A percentile compares a stretch with the other conserved stretches of the same genome.
Conservation (phyloP, 2,113 vertebrate species). For the Chitala chitala region DNA sequence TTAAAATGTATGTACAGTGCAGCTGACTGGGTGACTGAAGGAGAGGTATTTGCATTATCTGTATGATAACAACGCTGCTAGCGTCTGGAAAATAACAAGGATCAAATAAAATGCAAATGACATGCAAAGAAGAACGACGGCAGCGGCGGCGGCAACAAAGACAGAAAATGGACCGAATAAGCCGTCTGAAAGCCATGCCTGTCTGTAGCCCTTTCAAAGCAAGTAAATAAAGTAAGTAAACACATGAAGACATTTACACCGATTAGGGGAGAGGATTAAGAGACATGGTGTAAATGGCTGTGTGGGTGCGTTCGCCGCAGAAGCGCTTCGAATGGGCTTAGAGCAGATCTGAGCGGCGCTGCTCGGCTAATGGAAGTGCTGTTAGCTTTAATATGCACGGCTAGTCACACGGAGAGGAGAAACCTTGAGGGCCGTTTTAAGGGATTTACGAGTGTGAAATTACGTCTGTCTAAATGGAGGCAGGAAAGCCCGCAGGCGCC, state of each 20-base stretch:
- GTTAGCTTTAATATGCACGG: slow-evolving; percentile 17
- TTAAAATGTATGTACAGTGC: no score
- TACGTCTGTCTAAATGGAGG: slow-evolving; percentile 28
- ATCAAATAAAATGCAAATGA: slow-evolving; percentile 41
- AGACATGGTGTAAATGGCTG: neutral
- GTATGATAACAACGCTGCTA: slow-evolving; percentile 26
- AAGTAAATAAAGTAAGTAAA: slow-evolving; percentile 38
- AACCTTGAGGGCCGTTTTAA: slow-evolving; percentile 29
- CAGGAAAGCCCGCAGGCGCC: neutral
- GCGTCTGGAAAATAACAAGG: slow-evolving; percentile 40
- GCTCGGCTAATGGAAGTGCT: slow-evolving; percentile 9
- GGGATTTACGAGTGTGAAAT: slow-evolving; percentile 43
- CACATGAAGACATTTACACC: slow-evolving; percentile 25
- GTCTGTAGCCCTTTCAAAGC: slow-evolving; percentile 38
- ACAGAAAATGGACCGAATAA: slow-evolving; percentile 38
- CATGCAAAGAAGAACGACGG: slow-evolving; percentile 29
- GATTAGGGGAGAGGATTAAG: slow-evolving; percentile 33
- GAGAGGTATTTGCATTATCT: no score
- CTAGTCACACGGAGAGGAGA: slow-evolving; percentile 1
- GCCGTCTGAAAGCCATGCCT: slow-evolving; percentile 41
- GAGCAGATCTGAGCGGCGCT: neutral
- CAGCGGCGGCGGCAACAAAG: neutral
- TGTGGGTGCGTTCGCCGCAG: neutral
- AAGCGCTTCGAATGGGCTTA: neutral
- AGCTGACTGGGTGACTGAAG: no score